Evolutionary conservation across 2,888 invertebrate genomes (phyloP), one percentile per base, ranked within the genome.

Genomic region (Eupithecia centaureata): DNA sequence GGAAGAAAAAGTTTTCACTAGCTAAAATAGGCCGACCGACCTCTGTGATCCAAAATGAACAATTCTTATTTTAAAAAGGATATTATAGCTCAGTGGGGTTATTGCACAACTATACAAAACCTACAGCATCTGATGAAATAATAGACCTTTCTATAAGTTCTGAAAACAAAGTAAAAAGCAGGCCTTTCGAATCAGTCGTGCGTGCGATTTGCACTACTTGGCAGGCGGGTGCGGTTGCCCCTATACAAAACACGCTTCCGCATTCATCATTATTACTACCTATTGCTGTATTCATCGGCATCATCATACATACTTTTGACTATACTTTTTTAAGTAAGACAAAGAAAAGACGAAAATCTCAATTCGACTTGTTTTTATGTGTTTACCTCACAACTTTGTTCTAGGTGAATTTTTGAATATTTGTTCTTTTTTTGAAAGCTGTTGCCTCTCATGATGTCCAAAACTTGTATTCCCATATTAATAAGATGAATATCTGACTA

Each of bases 111-210:
- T 42, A 8, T 5, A 42, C n/a, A 27, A 52, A 27, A 15, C 15
- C 13, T 27, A 8, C 52, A 52, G 32, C 28, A 10, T 61, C 33
- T 65, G 68, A 54, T 65, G 62, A 62, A 58, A 63, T 61, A 69
- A 51, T 67, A 63, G 60, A 54, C 64, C 68, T 69, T 68, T 67
- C 72, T 61, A 54, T 56, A 42, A 64, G 60, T 70, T 62, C 65
- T 42, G 74, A 76, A 79, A 82, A 80, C 76, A 69, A 73, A 78
- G 77, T 76, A 80, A 82, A 80, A 85, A 79, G 73, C 73, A 73
- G 71, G 77, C 78, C 85, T 85, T 83, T 85, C 79, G 68, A 65
- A 56, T 68, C 86, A 85, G 79, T 83, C 89, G 88, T 89, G 88
- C 89, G 85, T 86, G 77, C 79, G 76, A 75, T 77, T 77, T 79